Evolutionary conservation across 2,888 invertebrate species (phyloP), one percentile per base, ranked within the genome.

Genomic region (Biston betularia): DNA sequence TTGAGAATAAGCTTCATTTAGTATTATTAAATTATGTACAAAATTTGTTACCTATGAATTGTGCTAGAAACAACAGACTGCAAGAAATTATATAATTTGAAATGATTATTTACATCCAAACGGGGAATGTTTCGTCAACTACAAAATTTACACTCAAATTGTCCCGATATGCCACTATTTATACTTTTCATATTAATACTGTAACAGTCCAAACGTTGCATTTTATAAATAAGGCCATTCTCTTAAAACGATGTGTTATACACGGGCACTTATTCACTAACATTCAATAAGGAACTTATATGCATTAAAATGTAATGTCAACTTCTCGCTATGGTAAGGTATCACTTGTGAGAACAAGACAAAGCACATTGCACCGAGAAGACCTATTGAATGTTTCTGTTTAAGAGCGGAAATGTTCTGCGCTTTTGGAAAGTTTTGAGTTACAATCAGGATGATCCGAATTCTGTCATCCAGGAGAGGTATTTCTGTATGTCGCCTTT

Each of bases 401-500:
- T 40, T 15, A 40, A 24, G 7, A 15, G 10, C 40, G 42, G 48
- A 4, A 58, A 33, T 40, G 58, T 44, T 62, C 42, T 61, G 40
- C 53, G 60, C 52, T 50, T 24, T 15, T 46, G 9, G 52, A 42
- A 62, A 55, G 49, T 45, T 53, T 69, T 70, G 62, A 72, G 75
- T 73, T 72, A 83, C 82, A 92, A 96, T 97, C 96, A 98, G 82
- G 96, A 97, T 67, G 98, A 98, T 64, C 99, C 99, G 85, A 98
- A 99, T 89, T 99, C 99, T 49, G 95, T 95, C 98, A 99, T 99
- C 99, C 99, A 99, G 81, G 97, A 96, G 80, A 97, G 97, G 94
- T 99, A 99, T 87, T 98, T 98, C 84, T 98, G 97, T 76, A 99
- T 95, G 93, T 99, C 99, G 70, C 97, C 97, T 79, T 97, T 96